These are phyloP conservation scores for Alloscopus bannaensis DNA, from an alignment of 2,888 invertebrate species.

Conservation along the genomic window DNA sequence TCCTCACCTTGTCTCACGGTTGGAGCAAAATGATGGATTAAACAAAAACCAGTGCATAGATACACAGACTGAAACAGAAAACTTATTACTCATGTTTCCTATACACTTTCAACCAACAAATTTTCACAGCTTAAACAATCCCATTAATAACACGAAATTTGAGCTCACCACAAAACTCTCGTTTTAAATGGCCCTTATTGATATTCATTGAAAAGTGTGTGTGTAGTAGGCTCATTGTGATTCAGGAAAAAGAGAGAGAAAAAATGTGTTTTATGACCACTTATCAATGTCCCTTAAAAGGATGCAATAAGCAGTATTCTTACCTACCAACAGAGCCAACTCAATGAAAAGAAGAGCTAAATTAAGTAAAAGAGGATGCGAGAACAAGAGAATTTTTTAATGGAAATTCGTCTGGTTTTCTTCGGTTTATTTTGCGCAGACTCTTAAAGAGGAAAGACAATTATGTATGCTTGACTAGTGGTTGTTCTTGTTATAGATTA, in stretches of 20 bases:
- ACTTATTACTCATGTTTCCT: conserved; percentile 3
- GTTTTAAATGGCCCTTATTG: conserved; percentile 47
- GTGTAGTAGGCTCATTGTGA: background rate
- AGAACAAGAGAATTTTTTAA: conserved; percentile 22
- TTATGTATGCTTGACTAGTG: too few species aligned
- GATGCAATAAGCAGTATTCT: conserved; percentile 37
- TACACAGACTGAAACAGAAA: background rate
- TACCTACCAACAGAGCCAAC: too few species aligned
- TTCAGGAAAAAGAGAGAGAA: conserved; percentile 12
- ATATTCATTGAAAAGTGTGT: conserved; percentile 51
- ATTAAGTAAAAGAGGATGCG: conserved; percentile 9
- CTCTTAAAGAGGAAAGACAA: too few species aligned
- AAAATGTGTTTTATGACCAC: conserved; percentile 46
- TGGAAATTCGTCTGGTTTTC: conserved; percentile 26
- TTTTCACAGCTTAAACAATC: background rate
- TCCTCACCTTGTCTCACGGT: too few species aligned
- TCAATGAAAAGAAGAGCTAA: too few species aligned
- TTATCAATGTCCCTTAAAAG: conserved; percentile 50
- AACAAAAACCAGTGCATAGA: conserved; percentile 7
- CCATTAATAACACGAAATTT: conserved; percentile 40
- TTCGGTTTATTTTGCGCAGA: too few species aligned
- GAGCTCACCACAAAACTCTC: conserved; percentile 13
- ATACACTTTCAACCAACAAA: background rate
- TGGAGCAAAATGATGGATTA: background rate
- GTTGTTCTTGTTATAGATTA: too few species aligned